Evolutionary conservation across 2,113 vertebrate species (phyloP), one percentile per base, ranked within the genome.

Genomic region (Cryptomyrus ogoouensis): DNA sequence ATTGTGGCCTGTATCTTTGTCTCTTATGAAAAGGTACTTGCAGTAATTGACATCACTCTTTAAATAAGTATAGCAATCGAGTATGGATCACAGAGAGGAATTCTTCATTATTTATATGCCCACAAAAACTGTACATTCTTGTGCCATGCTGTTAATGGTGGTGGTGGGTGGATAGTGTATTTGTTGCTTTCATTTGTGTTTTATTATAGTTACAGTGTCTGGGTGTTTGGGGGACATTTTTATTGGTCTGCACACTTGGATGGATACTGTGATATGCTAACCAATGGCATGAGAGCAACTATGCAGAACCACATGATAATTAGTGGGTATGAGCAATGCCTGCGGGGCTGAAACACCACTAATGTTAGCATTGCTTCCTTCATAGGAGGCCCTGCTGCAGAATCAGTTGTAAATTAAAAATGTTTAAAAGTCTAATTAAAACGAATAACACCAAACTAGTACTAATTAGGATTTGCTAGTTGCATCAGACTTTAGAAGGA

Each of bases 241-340:
- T 88, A 91, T 88, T 90, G 90, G 91, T 85, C 47, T 80, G 50
- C 49, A 89, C 89, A 85, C 92, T 91, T 90, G 47, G 87, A 35
- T 89, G 91, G 90, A 93, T 92, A 92, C 93, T 93, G 92, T 83
- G 92, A 89, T 89, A 88, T 88, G 88, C 86, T 90, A 89, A 39
- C 90, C 91, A 77, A 66, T 66, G 58, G 58, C n/a, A 66, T 12
- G 58, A 66, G 31, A 77, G 70, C 70, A 77, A 77, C 70, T 77
- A 39, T 39, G 9, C 31, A 5, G 31, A 77, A 77, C 70, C 35
- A 77, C 70, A 77, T 77, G 62, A 66, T 66, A 66, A 66, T 66
- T 27, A 27, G 62, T 66, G 62, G 62, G 62, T 27, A 12, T 10
- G 9, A 0, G 1, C 70, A 77, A 4, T 7, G 31, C 35, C 27